phyloP scores from a whole-genome alignment of 2,888 invertebrate genomes.

The Temnothorax rugatulus region DNA sequence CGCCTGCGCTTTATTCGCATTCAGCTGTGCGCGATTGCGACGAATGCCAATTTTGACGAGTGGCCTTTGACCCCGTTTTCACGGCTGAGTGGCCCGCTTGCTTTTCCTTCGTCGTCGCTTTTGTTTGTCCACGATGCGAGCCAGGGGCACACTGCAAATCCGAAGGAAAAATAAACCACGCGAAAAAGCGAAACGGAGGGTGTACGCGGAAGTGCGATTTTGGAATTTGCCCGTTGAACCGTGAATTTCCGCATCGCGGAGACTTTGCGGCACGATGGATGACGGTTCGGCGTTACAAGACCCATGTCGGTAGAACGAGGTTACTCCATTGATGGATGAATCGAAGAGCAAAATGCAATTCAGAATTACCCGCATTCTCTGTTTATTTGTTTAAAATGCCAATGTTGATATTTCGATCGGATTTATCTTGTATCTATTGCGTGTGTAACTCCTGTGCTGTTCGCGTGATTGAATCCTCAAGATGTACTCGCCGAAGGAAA shows the following conservation, averaged over 20 bases:
- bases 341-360: not conserved
- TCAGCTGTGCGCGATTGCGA: not conserved
- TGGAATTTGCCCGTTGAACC: slow-evolving; percentile 29
- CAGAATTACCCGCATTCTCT: not conserved
- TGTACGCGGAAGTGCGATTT: slow-evolving; percentile 14
- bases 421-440: not conserved
- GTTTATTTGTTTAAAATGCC: not conserved
- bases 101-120: slow-evolving; percentile 28
- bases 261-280: slow-evolving; percentile 38
- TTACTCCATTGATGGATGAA: slow-evolving; percentile 11
- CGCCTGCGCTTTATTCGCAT: not conserved
- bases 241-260: slow-evolving; percentile 32
- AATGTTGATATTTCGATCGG: not conserved
- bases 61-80: slow-evolving; percentile 41
- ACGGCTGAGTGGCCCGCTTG: not conserved
- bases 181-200: not conserved
- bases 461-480: not conserved
- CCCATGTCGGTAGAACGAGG: not conserved
- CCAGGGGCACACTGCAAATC: slow-evolving; percentile 16
- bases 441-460: not conserved
- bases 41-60: slow-evolving; percentile 35
- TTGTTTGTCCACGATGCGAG: slow-evolving; percentile 28
- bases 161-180: slow-evolving; percentile 34
- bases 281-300: not conserved
- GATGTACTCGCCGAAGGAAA: not conserved